Evolutionary conservation across 2,888 invertebrate genomes (phyloP), one percentile per base, ranked within the genome.

Genomic region (Allygus modestus): DNA sequence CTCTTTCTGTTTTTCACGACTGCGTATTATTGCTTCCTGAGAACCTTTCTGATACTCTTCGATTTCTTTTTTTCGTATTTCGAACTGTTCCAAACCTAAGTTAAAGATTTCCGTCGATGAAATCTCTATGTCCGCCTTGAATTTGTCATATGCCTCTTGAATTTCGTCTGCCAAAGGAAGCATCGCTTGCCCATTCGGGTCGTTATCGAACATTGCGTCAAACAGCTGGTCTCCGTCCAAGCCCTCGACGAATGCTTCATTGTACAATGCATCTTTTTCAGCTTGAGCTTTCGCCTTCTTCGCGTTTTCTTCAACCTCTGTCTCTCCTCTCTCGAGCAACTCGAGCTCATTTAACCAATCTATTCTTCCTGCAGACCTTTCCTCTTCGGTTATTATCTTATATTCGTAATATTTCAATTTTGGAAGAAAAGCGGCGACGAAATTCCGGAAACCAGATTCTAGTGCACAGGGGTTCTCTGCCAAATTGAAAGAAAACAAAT

Each of bases 401-500:
- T 97, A 97, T 89, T 96, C 95, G 83, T 96, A 92, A 89, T 95
- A 96, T 0, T 93, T 92, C 15, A 97, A 91, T 88, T 93, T 93
- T 0, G 94, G 94, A 5, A 98, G 91, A 86, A 96, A 94, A 0
- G 95, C 94, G 61, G 94, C 93, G 0, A 96, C 91, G 88, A 95
- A 95, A 17, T 92, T 91, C 84, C 94, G 92, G 84, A 96, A 94
- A 89, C 94, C 92, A 0, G 92, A 90, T 83, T 93, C 92, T 83
- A 93, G 91, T 69, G 94, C 92, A 88, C 97, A 95, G 2, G 97
- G 97, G 91, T 98, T 98, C 0, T 95, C 96, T 87, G 93, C 93
- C 89, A 96, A 93, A 88, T 96, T 96, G 0, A 97, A 91, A 0
- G 96, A 94, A 31, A 93, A 93, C 1, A 97, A 90, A n/a, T 92